Conservation (phyloP, 2,888 invertebrate species). For the Argyresthia goedartella region DNA sequence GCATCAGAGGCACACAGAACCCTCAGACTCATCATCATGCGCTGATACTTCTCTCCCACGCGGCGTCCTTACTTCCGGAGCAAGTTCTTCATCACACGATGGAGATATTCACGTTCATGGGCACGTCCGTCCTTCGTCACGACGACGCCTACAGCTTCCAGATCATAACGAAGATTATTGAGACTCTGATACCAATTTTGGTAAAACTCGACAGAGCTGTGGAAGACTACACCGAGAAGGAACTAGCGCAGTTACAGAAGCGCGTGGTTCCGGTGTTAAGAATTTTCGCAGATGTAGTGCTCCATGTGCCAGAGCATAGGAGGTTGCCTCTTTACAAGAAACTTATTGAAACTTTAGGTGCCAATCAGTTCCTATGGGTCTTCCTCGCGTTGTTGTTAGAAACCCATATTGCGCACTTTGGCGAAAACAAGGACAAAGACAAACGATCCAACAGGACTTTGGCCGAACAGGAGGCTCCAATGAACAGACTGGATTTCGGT, state of each 20-base stretch:
- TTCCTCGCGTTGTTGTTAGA: constrained; percentile 81
- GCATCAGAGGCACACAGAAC: constrained; percentile 90
- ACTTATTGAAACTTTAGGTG: constrained; percentile 79
- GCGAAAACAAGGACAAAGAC: constrained; percentile 53
- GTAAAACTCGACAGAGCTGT: constrained; percentile 60
- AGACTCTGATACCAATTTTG: constrained; percentile 90
- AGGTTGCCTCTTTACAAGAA: constrained; percentile 84
- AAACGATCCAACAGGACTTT: constrained; percentile 32
- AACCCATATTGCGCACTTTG: constrained; percentile 74
- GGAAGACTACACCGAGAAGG: constrained; percentile 40
- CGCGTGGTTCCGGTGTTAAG: constrained; percentile 78
- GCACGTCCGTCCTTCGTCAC: constrained; percentile 90
- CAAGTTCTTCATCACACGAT: constrained; percentile 94
- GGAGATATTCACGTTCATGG: constrained; percentile 98
- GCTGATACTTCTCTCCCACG: constrained; percentile 83
- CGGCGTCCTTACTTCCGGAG: constrained; percentile 83
- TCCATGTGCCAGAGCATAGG: constrained; percentile 95
- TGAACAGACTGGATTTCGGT: constrained; percentile 76
- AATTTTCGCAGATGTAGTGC: constrained; percentile 91
- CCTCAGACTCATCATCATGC: constrained; percentile 97
- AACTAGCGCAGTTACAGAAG: constrained; percentile 46
- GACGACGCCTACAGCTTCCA: constrained; percentile 97
- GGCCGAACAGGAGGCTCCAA: constrained; percentile 53
- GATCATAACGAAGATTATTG: constrained; percentile 90
- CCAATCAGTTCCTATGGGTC: constrained; percentile 76